phyloP scores from a whole-genome alignment of 2,797 vertebrate genomes.

The Remorina albescens region DNA sequence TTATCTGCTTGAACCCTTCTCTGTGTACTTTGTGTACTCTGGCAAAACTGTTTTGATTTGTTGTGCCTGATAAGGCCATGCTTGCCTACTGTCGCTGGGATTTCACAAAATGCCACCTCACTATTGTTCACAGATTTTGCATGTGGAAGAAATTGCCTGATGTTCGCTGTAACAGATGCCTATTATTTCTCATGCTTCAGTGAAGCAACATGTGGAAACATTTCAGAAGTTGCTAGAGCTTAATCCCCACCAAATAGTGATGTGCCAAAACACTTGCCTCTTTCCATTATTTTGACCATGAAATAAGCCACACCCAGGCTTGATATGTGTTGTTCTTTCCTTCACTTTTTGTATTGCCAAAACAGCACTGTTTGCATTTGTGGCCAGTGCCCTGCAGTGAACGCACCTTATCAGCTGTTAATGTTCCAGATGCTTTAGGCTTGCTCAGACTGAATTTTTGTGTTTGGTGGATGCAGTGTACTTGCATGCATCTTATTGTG shows the following conservation, averaged over 20 bases:
- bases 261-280: conserved; percentile 60
- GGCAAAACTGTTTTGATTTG: conserved; percentile 50
- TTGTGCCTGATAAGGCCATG: conserved; percentile 44
- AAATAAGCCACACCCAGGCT: conserved; percentile 27
- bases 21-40: conserved; percentile 23
- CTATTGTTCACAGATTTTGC: conserved; percentile 61
- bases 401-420: conserved; percentile 55
- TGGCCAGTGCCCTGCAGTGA: conserved; percentile 47
- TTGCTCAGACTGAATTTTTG: conserved; percentile 13
- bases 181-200: conserved; percentile 50
- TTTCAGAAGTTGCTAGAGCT: conserved; percentile 26
- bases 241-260: conserved; percentile 29
- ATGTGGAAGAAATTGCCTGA: conserved; percentile 62
- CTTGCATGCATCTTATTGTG: conserved; percentile 35
- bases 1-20: conserved; percentile 14
- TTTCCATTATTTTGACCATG: conserved; percentile 29
- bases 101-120: conserved; percentile 65
- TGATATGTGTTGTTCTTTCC: conserved; percentile 27
- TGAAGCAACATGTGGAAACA: conserved; percentile 46
- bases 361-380: conserved; percentile 58
- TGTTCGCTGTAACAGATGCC: conserved; percentile 60
- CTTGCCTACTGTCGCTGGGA: conserved; percentile 55
- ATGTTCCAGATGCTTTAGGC: conserved; percentile 40
- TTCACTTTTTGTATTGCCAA: conserved; percentile 35
- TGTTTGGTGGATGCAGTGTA: conserved; percentile 30